Base-by-base conservation (phyloP, 2,113 vertebrate genomes). In the Hoplias malabaricus region DNA sequence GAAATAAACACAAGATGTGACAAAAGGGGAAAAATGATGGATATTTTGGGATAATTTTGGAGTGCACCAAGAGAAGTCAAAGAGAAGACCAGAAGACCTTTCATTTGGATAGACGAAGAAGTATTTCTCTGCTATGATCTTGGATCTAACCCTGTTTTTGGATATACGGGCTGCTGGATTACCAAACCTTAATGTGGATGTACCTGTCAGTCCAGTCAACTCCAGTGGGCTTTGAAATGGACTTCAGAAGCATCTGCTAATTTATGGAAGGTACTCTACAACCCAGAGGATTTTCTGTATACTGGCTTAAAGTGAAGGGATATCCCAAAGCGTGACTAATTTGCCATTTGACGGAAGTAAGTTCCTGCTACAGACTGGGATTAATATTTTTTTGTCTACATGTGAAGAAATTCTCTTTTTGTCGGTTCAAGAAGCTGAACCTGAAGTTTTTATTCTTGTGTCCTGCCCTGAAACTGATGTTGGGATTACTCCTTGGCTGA, bases 161-260 rank as follows among this genome's bases (percentile, higher is more conserved):
- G 91, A 93, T 91, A 78, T 91, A 90, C 56, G 77, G 82, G 81
- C 69, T 73, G 16, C 43, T 69, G 91, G 91, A 92, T 90, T 92
- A 92, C 80, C 83, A 71, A 42, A 16, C 75, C 63, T 40, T 62
- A 80, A 21, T 75, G 71, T 90, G 92, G 90, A 93, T 90, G 80
- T 89, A 90, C 84, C 86, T 62, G 84, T 83, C 42, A 27, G 53
- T 71, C 42, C 27, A 21, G 34, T 71, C 77, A 56, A 50, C 57
- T 69, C 34, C 16, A 40, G 54, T 62, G 31, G 75, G 48, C n/a
- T 75, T 50, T 87, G 77, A 59, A 86, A 69, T 84, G 83, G 77
- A 82, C 34, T 57, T 77, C 31, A 42, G 43, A 80, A 65, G 27
- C 83, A 82, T 82, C 61, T 69, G 33, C 48, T 73, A 75, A 54